Conservation (phyloP, 2,113 vertebrate genomes). For the Notothenia rossii region DNA sequence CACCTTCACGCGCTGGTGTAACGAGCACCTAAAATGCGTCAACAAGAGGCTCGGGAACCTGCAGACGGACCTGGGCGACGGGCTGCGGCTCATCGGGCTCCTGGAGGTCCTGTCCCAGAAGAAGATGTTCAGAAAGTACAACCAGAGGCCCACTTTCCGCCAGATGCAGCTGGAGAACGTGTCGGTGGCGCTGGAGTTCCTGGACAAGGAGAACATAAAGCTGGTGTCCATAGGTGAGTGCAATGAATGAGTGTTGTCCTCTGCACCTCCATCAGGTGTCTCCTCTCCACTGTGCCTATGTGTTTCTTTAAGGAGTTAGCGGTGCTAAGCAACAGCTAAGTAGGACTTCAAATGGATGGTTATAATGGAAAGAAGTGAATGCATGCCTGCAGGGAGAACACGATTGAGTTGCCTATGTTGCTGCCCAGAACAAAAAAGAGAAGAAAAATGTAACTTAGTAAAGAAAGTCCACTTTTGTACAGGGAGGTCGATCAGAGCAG, state of each 20-base stretch:
- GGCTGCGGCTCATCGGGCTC: slow-evolving; percentile 89
- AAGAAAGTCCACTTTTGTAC: not conserved
- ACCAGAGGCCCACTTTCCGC: slow-evolving; percentile 90
- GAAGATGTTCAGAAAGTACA: slow-evolving; percentile 92
- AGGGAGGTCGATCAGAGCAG: slow-evolving; percentile 31
- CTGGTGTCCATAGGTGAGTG: slow-evolving; percentile 90
- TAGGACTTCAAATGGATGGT: not conserved
- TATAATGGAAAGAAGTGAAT: not conserved
- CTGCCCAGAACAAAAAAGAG: not conserved
- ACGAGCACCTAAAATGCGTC: slow-evolving; percentile 90
- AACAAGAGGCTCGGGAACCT: slow-evolving; percentile 89
- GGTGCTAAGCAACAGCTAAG: not conserved
- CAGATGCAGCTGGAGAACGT: slow-evolving; percentile 94
- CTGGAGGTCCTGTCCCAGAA: slow-evolving; percentile 91
- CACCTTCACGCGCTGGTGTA: slow-evolving; percentile 90
- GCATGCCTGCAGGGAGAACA: not conserved
- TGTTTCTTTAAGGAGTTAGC: not conserved
- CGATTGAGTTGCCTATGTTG: slow-evolving; percentile 3
- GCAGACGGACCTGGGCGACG: slow-evolving; percentile 89
- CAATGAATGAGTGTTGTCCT: slow-evolving; percentile 45
- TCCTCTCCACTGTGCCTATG: not conserved
- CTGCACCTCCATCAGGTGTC: slow-evolving; percentile 12
- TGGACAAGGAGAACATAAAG: slow-evolving; percentile 90
- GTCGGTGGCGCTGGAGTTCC: slow-evolving; percentile 90
- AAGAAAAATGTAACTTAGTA: not conserved